Evolutionary conservation across 64 coral and sea anemone species (phyloP).

Genomic region (Dendrophyllia cribrosa): DNA sequence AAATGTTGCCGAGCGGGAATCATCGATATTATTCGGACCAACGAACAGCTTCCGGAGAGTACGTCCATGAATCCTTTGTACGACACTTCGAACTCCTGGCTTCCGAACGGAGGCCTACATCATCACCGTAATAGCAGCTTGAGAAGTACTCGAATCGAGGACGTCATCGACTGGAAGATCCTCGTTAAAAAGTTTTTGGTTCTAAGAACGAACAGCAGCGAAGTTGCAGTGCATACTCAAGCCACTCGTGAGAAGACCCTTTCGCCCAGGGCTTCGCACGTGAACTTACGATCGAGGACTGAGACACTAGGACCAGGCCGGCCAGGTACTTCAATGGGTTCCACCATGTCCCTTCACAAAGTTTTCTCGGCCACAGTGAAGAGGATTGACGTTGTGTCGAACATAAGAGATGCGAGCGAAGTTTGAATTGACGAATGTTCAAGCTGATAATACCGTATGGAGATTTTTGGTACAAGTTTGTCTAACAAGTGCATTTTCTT

Average conservation of each 20-base stretch:
- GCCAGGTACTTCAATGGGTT: constrained; percentile 57
- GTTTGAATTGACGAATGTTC: neutral
- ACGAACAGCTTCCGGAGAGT: constrained; percentile 70
- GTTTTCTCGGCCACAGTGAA: constrained; percentile 61
- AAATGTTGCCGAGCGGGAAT: constrained; percentile 91
- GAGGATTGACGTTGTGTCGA: constrained; percentile 67
- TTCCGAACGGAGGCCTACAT: constrained; percentile 17
- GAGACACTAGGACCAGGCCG: constrained; percentile 17
- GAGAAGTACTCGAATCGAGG: constrained; percentile 49
- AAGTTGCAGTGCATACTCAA: neutral
- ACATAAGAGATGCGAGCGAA: constrained; percentile 49
- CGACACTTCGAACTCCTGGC: constrained; percentile 42
- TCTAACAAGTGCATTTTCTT: no score
- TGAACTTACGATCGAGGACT: constrained; percentile 16
- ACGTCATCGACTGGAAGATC: constrained; percentile 69
- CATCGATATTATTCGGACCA: constrained; percentile 86
- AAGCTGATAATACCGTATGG: no score
- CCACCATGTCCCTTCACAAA: constrained; percentile 68
- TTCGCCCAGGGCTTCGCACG: neutral
- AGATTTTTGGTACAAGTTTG: neutral
- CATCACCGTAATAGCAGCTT: constrained; percentile 9
- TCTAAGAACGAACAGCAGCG: neutral
- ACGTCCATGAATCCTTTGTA: constrained; percentile 41
- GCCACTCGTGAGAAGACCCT: neutral
- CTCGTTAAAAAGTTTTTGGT: constrained; percentile 59